Percentiles rank a stretch among this genome's conserved stretches.
These are phyloP conservation scores for Neolamprologus longior DNA, from an alignment of 2,113 vertebrate species.

Conservation along the genomic window DNA sequence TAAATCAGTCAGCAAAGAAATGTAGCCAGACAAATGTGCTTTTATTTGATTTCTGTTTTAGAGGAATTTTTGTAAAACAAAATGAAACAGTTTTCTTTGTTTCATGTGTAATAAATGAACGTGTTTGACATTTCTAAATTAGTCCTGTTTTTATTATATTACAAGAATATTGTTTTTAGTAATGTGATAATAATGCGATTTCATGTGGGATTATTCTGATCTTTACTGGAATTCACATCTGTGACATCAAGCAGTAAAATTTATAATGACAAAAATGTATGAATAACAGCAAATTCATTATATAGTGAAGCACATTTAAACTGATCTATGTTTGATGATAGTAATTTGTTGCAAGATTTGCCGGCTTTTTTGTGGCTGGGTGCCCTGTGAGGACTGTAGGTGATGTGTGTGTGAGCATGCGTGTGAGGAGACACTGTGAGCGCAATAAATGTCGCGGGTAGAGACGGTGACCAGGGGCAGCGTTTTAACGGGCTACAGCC, in stretches of 20 bases:
- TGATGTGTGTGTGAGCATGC: background rate
- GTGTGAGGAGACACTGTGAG: accelerated
- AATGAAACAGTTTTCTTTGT: background rate
- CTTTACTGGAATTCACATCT: background rate
- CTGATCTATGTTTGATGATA: background rate
- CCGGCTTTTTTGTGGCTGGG: background rate
- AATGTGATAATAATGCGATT: background rate
- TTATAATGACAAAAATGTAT: background rate
- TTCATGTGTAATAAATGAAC: background rate
- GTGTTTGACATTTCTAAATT: background rate
- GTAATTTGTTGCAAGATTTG: accelerated
- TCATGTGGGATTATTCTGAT: background rate
- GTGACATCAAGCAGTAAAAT: background rate
- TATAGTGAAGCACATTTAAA: background rate
- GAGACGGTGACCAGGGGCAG: background rate
- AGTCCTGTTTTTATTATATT: background rate
- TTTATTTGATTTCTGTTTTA: background rate
- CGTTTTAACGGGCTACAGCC: background rate
- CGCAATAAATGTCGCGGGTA: accelerated
- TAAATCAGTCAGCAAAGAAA: background rate
- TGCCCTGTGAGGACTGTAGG: background rate
- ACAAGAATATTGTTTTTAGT: background rate
- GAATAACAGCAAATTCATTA: background rate
- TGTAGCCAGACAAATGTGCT: background rate
- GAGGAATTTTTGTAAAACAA: background rate